A percentile compares a stretch with the other conserved stretches of the same genome.
These are phyloP conservation scores for Cremastinae sp. DNA, from an alignment of 2,888 invertebrate genomes.

Conservation along the genomic window DNA sequence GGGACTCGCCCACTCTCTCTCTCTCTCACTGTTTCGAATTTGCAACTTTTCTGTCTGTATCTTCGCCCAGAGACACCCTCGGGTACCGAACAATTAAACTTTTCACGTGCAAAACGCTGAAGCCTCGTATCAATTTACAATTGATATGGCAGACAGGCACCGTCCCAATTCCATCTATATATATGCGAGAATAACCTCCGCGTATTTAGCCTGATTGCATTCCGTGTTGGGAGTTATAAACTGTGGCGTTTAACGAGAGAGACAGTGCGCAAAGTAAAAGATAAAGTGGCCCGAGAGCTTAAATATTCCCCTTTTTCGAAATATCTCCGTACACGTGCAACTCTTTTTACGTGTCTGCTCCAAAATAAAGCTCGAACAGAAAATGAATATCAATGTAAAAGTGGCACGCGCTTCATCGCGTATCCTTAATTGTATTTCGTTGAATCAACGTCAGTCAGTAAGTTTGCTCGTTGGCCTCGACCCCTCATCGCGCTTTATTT, in stretches of 20 bases:
- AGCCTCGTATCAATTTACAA: constrained; percentile 65
- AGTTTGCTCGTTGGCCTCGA: constrained; percentile 33
- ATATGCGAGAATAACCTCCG: constrained; percentile 6
- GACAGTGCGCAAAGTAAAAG: constrained; percentile 47
- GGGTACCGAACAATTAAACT: constrained; percentile 62
- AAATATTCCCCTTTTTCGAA: constrained; percentile 54
- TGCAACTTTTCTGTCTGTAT: constrained; percentile 22
- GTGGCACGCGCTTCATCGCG: constrained; percentile 32
- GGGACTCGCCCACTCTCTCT: constrained; percentile 67
- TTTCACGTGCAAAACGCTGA: constrained; percentile 60
- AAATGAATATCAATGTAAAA: constrained; percentile 51
- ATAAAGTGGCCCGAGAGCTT: constrained; percentile 16
- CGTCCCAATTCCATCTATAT: constrained; percentile 42
- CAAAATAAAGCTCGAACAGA: constrained; percentile 1
- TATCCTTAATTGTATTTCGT: constrained; percentile 61
- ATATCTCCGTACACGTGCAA: background rate
- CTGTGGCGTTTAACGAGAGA: constrained; percentile 41
- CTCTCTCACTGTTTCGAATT: constrained; percentile 63
- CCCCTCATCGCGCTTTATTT: background rate
- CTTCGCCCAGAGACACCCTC: constrained; percentile 7
- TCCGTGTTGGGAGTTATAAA: constrained; percentile 57
- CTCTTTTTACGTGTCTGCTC: background rate
- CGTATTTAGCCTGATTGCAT: constrained; percentile 40
- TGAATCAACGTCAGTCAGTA: constrained; percentile 59
- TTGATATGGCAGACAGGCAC: constrained; percentile 64